Evolutionary conservation across 1,140 invertebrate genomes (phyloP).

Genomic region (Phortica variegata): DNA sequence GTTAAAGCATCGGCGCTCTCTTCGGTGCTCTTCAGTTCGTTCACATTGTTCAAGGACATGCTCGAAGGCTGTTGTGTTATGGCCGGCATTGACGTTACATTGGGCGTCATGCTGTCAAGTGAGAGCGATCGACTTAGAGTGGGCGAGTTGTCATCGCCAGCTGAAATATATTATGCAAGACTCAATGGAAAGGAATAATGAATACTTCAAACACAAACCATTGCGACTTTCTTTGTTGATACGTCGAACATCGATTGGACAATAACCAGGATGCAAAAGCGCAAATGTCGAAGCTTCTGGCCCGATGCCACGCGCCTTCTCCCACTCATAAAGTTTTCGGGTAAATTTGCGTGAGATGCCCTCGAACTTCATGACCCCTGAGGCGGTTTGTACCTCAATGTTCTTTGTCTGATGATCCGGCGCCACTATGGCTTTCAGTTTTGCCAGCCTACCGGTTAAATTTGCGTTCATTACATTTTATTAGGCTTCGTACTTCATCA

Average conservation of each 20-base stretch:
- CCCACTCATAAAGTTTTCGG: constrained; percentile 87
- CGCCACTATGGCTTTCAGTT: constrained; percentile 63
- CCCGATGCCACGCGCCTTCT: constrained; percentile 77
- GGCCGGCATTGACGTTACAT: constrained; percentile 54
- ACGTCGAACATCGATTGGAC: constrained; percentile 46
- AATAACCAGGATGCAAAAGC: constrained; percentile 65
- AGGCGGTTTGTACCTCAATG: constrained; percentile 76
- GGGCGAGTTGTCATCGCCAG: constrained; percentile 38
- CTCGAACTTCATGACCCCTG: constrained; percentile 78
- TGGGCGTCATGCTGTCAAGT: constrained; percentile 66
- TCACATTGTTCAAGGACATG: constrained; percentile 70
- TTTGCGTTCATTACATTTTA: neutral
- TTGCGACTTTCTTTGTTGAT: constrained; percentile 43
- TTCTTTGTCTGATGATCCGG: constrained; percentile 64
- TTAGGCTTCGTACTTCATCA: too few relatives aligned
- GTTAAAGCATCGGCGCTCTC: constrained; percentile 49
- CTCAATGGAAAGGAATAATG: too few relatives aligned
- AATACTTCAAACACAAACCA: constrained; percentile 16
- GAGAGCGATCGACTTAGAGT: constrained; percentile 68
- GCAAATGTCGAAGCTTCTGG: constrained; percentile 80
- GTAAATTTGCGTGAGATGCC: constrained; percentile 86
- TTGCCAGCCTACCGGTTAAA: constrained; percentile 60
- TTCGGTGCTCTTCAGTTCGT: constrained; percentile 60
- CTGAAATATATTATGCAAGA: constrained; percentile 11
- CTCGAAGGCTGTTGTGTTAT: constrained; percentile 68